Evolutionary conservation across 2,113 vertebrate species (phyloP).

Genomic region (Chamaetylas fuelleborni): DNA sequence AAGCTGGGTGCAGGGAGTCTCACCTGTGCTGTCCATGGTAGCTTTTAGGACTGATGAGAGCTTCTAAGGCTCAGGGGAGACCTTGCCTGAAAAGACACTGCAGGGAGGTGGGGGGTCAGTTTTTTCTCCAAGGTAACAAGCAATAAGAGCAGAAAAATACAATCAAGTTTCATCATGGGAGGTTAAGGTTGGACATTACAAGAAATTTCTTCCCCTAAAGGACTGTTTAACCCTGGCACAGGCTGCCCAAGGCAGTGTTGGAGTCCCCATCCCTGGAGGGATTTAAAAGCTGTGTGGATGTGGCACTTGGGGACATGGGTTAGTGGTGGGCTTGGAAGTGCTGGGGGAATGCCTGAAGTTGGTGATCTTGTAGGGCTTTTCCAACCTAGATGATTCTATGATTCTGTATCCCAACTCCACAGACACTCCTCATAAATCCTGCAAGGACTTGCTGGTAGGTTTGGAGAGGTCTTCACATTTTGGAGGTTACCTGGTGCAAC

Average conservation of each 20-base stretch:
- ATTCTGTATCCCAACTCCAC: background rate
- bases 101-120: background rate
- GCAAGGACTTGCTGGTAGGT: background rate
- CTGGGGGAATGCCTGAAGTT: background rate
- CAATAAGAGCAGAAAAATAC: background rate
- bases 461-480: background rate
- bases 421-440: background rate
- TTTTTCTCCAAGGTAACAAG: background rate
- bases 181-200: background rate
- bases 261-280: background rate
- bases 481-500: background rate
- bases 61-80: background rate
- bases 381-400: background rate
- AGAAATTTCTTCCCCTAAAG: background rate
- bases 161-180: background rate
- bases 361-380: background rate
- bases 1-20: background rate
- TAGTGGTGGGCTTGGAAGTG: background rate
- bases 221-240: background rate
- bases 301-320: background rate
- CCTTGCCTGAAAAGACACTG: background rate
- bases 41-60: background rate
- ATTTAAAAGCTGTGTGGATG: background rate
- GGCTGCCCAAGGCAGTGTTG: background rate
- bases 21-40: background rate